Evolutionary conservation across 2,888 invertebrate genomes (phyloP), one percentile per base, ranked within the genome.

Genomic region (Netelia melanura): DNA sequence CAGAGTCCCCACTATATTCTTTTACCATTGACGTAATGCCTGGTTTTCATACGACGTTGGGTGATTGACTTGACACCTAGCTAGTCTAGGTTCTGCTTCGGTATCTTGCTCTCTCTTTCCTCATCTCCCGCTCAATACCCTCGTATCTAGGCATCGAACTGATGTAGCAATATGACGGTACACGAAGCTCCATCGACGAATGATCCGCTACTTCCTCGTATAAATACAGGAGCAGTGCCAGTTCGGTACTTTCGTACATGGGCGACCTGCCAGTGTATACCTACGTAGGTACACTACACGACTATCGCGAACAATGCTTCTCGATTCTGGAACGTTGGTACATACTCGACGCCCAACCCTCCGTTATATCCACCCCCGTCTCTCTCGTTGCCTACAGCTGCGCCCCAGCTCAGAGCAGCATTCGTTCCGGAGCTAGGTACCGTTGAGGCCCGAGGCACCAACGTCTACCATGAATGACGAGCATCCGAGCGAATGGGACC

Each of bases 401-500:
- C 68, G 17, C 38, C 74, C 72, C 52, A 61, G 58, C 76, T 44
- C 48, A 17, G n/a, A 62, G 68, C 61, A 77, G 64, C 76, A 78
- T 83, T 84, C 81, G 75, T 76, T 81, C 74, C 70, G 52, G 52
- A 58, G 38, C 43, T 48, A 43, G 9, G 38, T 17, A 30, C 14
- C 23, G 65, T 11, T 71, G 76, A 81, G 82, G 77, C 79, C 87
- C 86, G 87, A 88, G 89, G 89, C 89, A 88, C 62, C 71, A 81
- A 79, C 81, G 83, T 83, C 83, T 86, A 68, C 81, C 89, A 89
- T 90, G 92, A 92, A 92, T 91, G 91, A 93, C 90, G 91, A 89
- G 91, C 91, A 92, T 91, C 90, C 91, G 91, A 90, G 90, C 93
- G 92, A 92, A 92, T 91, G 91, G 90, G 91, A 92, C 92, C 93